Base-by-base conservation (phyloP, 2,113 vertebrate genomes). In the Seriola dumerili region DNA sequence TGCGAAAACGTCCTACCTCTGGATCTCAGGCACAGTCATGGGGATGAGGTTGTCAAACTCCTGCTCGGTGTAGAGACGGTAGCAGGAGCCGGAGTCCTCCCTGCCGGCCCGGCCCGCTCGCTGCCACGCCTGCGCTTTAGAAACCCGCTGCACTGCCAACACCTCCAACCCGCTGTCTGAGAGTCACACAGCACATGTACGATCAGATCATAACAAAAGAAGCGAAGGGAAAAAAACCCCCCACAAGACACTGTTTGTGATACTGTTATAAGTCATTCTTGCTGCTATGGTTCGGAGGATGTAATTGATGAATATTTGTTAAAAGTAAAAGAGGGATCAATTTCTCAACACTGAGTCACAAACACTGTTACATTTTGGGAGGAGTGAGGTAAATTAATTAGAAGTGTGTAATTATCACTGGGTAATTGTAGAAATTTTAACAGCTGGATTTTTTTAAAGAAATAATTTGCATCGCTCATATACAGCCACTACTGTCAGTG, bases 111-210 rank as follows among this genome's bases (percentile, higher is more conserved):
- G 95, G 25, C 98, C 98, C 0, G 97, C 94, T 19, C 98, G 96
- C 85, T 99, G 98, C 98, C 97, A 99, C 0, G 97, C 98, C 95
- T 99, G 98, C 0, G 98, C 97, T 93, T 99, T 99, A 0, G 98
- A 99, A 13, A 99, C 95, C 4, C 96, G 94, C 93, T 99, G 98
- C 55, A 99, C 96, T 0, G 98, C 97, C 84, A 99, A 63, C 58
- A 99, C 96, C 64, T 99, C 98, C 85, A 99, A 94, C 40, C 98
- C 97, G 12, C 94, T 97, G 80, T 97, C 98, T 99, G 72, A 65
- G 0, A 36, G 46, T 3, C 12, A 81, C 66, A 81, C 25, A 88
- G 42, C 76, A 72, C 16, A 36, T 0, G 48, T 0, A 9, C 52
- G 10, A 21, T 46, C 4, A 76, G 16, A 40, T 5, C 13, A 52